Percentiles rank a stretch among this genome's conserved stretches.
Evolutionary conservation across 2,113 vertebrate species (phyloP).

Genomic region (Channa maculata): DNA sequence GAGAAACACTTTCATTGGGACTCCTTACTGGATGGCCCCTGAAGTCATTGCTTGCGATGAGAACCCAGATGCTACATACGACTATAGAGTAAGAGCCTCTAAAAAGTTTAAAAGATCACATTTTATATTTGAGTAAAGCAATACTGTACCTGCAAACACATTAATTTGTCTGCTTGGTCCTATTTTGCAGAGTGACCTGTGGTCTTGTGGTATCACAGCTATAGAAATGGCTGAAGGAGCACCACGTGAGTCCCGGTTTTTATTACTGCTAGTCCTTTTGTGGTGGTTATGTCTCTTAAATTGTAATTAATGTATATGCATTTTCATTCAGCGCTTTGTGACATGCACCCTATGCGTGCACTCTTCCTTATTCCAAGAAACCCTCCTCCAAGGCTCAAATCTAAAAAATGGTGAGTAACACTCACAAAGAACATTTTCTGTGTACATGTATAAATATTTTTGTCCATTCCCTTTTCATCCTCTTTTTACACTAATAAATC

Average conservation of each 20-base stretch:
- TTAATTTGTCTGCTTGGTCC: neutral
- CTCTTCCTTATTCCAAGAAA: conserved; percentile 99
- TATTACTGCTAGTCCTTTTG: neutral
- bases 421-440: neutral
- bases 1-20: conserved; percentile 98
- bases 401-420: conserved; percentile 96
- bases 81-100: conserved; percentile 90
- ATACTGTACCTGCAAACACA: neutral
- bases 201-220: conserved; percentile 98
- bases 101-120: accelerated
- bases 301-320: neutral
- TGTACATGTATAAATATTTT: neutral
- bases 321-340: conserved; percentile 89
- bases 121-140: accelerated
- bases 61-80: conserved; percentile 98
- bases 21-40: conserved; percentile 99
- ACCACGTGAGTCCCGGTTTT: conserved; percentile 89
- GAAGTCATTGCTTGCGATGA: conserved; percentile 99
- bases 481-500: neutral
- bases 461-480: neutral
- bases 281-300: neutral
- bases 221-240: conserved; percentile 99
- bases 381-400: conserved; percentile 97
- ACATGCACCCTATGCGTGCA: conserved; percentile 99
- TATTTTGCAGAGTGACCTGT: conserved; percentile 92